Base-by-base conservation (phyloP, 2,888 invertebrate genomes). In the Plebejus anna region DNA sequence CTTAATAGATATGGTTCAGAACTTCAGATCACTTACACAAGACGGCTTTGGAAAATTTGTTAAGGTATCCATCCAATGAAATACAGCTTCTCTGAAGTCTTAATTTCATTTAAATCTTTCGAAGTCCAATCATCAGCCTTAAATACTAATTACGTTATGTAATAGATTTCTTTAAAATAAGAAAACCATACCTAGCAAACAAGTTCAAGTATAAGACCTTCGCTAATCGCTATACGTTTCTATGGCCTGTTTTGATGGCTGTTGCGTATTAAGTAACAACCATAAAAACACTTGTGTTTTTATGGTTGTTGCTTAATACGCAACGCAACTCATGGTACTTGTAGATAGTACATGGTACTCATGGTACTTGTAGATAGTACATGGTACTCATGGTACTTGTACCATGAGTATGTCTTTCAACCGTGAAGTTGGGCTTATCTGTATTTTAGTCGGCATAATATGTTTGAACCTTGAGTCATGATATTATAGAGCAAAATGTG, bases 401-500 rank as follows among this genome's bases (percentile, higher is more conserved):
- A 70, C 42, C 22, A 72, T 7, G 11, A 72, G 72, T 72, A 72
- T 47, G 22, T 22, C n/a, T 47, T 72, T 28, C 72, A 72, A 47
- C 72, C 72, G 47, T 47, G 72, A 72, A 72, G 72, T 72, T 22
- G 13, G 47, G 3, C 47, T 72, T 72, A 72, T 47, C 72, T 47
- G n/a, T 42, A 42, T 72, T 72, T 22, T 47, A 47, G 22, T 22
- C 66, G 16, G 66, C 61, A 32, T 28, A 28, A 66, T 36, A 28
- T 51, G 47, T 42, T 71, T 71, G n/a, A 42, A 42, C n/a, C 72
- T 72, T 72, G 72, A 22, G 22, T 9, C 22, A 28, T 72, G 72
- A 72, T 72, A 47, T 72, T 47, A 72, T 72, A 47, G 22, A 42
- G 72, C 72, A 72, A 72, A 72, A 72, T 11, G 47, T 38, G 47